Percentiles rank a stretch among this genome's conserved stretches.
These are phyloP conservation scores for Philopedon plagiatum DNA, from an alignment of 2,888 invertebrate species.

Conservation along the genomic window DNA sequence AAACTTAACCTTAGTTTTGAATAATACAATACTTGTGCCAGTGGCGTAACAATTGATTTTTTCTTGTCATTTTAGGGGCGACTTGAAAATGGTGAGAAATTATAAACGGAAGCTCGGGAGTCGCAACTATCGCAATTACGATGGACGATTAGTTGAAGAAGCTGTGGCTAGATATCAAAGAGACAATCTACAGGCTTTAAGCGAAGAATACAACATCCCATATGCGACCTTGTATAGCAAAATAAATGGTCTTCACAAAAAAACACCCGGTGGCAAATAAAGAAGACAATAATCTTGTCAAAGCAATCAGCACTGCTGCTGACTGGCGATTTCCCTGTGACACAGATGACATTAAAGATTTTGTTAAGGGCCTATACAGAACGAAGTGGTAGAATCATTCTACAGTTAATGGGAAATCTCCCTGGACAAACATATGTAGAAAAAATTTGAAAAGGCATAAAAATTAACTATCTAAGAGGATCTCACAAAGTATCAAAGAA, in stretches of 20 bases:
- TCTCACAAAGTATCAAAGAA: constrained; percentile 48
- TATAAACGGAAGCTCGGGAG: neutral
- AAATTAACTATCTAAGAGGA: constrained; percentile 7
- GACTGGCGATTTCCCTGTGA: neutral
- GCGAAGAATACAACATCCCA: neutral
- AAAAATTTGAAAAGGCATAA: neutral
- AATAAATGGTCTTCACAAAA: neutral
- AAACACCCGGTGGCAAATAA: neutral
- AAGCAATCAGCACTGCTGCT: neutral
- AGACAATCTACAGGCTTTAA: neutral
- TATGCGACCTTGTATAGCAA: neutral
- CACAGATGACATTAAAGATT: neutral
- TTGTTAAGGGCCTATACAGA: no score
- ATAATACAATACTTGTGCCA: no score
- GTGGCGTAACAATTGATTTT: neutral
- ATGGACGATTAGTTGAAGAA: no score
- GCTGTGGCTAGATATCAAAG: no score
- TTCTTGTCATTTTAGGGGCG: neutral
- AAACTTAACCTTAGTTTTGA: no score
- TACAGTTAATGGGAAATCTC: neutral
- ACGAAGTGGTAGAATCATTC: no score
- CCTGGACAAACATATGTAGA: neutral
- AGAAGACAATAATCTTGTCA: neutral
- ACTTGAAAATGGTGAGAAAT: neutral
- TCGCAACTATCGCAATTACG: no score